These are phyloP conservation scores for Drosophila seguyi DNA, from an alignment of 1,140 invertebrate species.

Conservation along the genomic window DNA sequence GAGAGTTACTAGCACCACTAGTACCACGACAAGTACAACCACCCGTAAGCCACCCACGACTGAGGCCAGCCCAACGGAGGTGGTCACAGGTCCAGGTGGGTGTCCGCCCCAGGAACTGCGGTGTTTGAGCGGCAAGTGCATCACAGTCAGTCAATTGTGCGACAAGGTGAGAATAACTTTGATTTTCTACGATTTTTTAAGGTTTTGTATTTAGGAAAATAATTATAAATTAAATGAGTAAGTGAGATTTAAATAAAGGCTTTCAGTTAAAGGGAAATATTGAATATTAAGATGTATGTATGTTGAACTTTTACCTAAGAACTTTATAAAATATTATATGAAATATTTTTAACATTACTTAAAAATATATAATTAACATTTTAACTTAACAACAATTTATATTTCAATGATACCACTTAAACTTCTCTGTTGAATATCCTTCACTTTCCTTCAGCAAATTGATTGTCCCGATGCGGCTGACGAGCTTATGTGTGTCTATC, in stretches of 20 bases:
- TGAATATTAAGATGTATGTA: no score
- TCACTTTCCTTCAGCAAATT: slow-evolving; percentile 70
- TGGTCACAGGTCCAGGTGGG: slow-evolving; percentile 37
- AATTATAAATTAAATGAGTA: not conserved
- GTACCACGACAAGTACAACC: slow-evolving; percentile 2
- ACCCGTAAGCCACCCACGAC: slow-evolving; percentile 18
- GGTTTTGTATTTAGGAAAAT: not conserved
- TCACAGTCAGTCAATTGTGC: slow-evolving; percentile 87
- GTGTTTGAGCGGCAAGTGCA: slow-evolving; percentile 88
- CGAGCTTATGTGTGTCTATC: slow-evolving; percentile 87
- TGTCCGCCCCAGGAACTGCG: slow-evolving; percentile 87
- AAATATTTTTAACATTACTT: no score
- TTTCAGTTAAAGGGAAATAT: not conserved
- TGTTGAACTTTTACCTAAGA: no score
- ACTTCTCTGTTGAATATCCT: not conserved
- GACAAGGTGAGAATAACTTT: slow-evolving; percentile 85
- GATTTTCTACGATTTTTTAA: not conserved
- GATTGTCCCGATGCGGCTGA: slow-evolving; percentile 88
- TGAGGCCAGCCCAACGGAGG: not conserved
- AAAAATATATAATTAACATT: not conserved
- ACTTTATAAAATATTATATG: no score
- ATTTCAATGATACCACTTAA: not conserved
- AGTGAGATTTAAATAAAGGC: not conserved
- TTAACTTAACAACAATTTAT: not conserved
- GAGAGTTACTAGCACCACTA: slow-evolving; percentile 36